These are phyloP conservation scores for Teleiodes luculella DNA, from an alignment of 2,888 invertebrate species.

Conservation along the genomic window DNA sequence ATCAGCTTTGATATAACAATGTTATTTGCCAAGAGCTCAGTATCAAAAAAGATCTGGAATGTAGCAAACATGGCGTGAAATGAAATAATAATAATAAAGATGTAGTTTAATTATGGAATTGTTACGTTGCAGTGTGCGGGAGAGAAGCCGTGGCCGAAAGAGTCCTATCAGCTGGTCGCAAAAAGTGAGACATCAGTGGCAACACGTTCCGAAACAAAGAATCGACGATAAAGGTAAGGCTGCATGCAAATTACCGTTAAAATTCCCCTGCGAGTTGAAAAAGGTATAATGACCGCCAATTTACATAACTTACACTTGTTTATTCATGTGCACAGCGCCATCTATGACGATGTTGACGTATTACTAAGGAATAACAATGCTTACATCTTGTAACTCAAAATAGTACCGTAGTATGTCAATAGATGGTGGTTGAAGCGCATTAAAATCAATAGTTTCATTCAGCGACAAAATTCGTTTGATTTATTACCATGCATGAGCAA, in stretches of 20 bases:
- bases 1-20: constrained; percentile 49
- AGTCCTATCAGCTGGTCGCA: constrained; percentile 81
- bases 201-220: constrained; percentile 70
- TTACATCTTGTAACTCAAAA: background rate
- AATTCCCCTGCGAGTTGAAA: background rate
- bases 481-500: too few species aligned
- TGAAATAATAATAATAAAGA: background rate
- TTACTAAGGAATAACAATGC: background rate
- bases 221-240: constrained; percentile 52
- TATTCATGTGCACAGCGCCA: constrained; percentile 40
- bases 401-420: background rate
- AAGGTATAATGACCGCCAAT: background rate
- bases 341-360: constrained; percentile 32
- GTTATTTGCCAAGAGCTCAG: constrained; percentile 37
- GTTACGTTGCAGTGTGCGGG: constrained; percentile 71
- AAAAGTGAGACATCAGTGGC: constrained; percentile 81
- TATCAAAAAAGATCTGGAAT: constrained; percentile 29
- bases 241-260: constrained; percentile 12
- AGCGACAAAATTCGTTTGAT: too few species aligned
- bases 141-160: constrained; percentile 72
- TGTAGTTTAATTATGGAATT: constrained; percentile 34
- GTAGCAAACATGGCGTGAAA: constrained; percentile 22
- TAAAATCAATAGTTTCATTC: background rate
- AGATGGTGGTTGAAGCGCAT: background rate
- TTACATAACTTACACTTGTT: background rate